phyloP scores from a whole-genome alignment of 1,140 invertebrate genomes.

The Glomeris maerens region DNA sequence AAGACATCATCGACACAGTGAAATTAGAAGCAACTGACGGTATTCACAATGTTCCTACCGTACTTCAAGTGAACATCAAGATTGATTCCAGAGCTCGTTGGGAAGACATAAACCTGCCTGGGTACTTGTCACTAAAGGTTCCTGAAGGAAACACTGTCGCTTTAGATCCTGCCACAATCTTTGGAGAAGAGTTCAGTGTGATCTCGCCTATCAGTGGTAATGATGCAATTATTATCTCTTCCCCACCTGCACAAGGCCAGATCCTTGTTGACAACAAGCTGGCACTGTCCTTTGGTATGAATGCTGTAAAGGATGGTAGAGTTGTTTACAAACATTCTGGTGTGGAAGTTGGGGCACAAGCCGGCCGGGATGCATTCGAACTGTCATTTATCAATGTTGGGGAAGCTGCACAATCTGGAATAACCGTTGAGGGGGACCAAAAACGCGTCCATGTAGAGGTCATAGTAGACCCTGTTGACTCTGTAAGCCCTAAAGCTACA shows the following conservation, averaged over 20 bases:
- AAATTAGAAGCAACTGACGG: conserved; percentile 31
- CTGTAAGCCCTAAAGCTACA: conserved; percentile 23
- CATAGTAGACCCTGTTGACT: conserved; percentile 29
- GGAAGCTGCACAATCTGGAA: conserved; percentile 24
- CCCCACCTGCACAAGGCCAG: conserved; percentile 23
- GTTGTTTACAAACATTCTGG: conserved; percentile 29
- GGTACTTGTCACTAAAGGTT: conserved; percentile 18
- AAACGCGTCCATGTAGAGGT: conserved; percentile 28
- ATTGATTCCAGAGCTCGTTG: too few species aligned
- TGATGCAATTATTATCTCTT: conserved; percentile 24
- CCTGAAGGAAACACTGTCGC: conserved; percentile 19
- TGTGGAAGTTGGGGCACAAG: conserved; percentile 25
- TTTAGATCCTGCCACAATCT: conserved; percentile 20
- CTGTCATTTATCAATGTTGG: conserved; percentile 27
- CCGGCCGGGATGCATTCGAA: conserved; percentile 26
- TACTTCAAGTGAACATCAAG: conserved; percentile 26
- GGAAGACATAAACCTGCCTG: conserved; percentile 29
- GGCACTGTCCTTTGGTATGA: conserved; percentile 26
- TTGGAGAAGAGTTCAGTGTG: conserved; percentile 24
- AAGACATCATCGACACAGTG: conserved; percentile 26
- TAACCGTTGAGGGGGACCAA: conserved; percentile 20
- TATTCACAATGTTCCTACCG: conserved; percentile 27
- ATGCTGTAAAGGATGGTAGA: conserved; percentile 23
- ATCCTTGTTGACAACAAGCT: conserved; percentile 22
- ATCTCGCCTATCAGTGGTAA: conserved; percentile 28